These are phyloP conservation scores for Dicerorhinus sumatrensis DNA, from an alignment of 2,113 vertebrate species.

Conservation along the genomic window DNA sequence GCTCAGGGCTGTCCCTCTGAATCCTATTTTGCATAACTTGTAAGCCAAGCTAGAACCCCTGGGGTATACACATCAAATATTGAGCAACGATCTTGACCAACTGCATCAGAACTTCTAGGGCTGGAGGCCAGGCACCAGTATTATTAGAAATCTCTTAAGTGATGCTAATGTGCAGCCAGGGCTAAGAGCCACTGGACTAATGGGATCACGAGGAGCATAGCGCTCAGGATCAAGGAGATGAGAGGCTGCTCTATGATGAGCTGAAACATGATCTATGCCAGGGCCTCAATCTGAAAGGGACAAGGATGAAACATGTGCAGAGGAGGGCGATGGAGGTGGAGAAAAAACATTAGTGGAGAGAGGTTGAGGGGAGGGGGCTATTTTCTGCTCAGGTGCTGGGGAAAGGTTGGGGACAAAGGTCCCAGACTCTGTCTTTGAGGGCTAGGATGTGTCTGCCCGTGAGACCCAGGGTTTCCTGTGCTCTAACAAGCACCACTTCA, in stretches of 20 bases:
- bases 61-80: conserved; percentile 8
- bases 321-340: neutral
- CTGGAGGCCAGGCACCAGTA: neutral
- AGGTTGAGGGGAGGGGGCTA: neutral
- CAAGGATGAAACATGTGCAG: neutral
- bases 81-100: conserved; percentile 49
- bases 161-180: neutral
- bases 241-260: neutral
- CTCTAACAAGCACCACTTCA: neutral
- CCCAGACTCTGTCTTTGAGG: neutral
- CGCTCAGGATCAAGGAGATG: neutral
- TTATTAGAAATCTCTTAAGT: conserved; percentile 21
- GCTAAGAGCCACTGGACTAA: neutral
- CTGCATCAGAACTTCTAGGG: conserved; percentile 28
- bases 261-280: neutral
- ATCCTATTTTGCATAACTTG: neutral
- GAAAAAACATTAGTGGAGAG: neutral
- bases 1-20: neutral
- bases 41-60: neutral
- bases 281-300: neutral
- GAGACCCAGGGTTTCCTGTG: neutral
- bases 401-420: neutral
- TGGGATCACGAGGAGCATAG: neutral
- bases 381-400: neutral
- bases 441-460: no score